phyloP scores from a whole-genome alignment of 2,113 vertebrate genomes.

The Brachypodius melanocephalos region DNA sequence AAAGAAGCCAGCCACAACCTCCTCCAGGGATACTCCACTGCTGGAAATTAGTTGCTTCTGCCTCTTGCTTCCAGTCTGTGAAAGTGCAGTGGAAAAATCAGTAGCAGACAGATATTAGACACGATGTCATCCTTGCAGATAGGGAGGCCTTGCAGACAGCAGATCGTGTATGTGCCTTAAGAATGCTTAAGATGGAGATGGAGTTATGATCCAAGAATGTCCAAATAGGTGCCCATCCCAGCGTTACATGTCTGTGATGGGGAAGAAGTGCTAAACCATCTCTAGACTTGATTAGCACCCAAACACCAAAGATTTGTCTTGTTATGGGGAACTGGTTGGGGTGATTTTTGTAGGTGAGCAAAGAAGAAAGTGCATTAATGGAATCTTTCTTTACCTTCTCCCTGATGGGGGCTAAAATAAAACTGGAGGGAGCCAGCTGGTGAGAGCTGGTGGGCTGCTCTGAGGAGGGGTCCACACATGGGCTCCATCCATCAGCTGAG shows the following conservation, averaged over 20 bases:
- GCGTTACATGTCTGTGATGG: background rate
- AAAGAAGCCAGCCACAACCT: background rate
- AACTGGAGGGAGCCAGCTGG: background rate
- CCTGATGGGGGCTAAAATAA: background rate
- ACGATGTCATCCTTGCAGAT: conserved; percentile 44
- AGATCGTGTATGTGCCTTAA: conserved; percentile 15
- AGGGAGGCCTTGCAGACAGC: conserved; percentile 11
- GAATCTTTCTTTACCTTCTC: background rate
- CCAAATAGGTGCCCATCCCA: background rate
- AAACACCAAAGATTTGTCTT: background rate
- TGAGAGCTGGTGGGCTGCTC: background rate
- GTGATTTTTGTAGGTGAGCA: background rate
- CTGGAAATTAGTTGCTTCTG: background rate
- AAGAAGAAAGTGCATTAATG: background rate
- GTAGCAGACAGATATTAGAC: conserved; percentile 32
- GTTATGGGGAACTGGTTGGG: background rate
- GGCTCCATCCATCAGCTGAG: background rate
- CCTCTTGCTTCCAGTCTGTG: background rate
- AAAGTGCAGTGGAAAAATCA: background rate
- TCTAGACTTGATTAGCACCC: background rate
- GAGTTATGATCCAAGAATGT: conserved; percentile 2
- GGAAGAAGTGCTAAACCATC: background rate
- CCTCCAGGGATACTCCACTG: background rate
- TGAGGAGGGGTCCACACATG: background rate
- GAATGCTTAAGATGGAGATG: background rate